Percentiles rank a stretch among this genome's conserved stretches.
Evolutionary conservation across 2,113 vertebrate species (phyloP).

Genomic region (Sisor rabdophorus): DNA sequence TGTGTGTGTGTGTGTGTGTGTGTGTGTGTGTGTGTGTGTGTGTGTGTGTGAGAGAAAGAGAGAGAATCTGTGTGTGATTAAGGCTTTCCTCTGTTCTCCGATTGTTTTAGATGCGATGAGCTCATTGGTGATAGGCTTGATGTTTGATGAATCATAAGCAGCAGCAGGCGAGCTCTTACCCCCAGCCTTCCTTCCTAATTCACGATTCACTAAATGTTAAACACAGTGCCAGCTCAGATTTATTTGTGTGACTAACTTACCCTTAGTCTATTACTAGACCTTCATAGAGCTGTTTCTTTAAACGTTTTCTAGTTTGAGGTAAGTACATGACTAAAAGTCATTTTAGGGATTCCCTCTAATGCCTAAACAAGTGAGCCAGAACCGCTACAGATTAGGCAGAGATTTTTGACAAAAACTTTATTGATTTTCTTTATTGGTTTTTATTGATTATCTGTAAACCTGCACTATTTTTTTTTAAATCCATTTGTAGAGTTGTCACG

Average conservation of each 20-base stretch:
- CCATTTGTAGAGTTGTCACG: too few species aligned
- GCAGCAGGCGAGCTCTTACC: slow-evolving; percentile 1
- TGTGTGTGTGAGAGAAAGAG: neutral
- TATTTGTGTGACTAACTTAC: neutral
- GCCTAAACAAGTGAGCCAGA: too few species aligned
- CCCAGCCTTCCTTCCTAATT: slow-evolving; percentile 1
- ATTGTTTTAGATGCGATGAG: slow-evolving; percentile 67
- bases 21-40: neutral
- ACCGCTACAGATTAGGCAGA: neutral
- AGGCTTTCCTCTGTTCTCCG: slow-evolving; percentile 64
- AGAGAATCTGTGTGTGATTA: too few species aligned
- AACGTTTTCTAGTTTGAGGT: neutral
- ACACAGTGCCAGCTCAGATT: neutral
- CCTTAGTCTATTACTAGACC: neutral
- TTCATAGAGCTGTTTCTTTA: neutral
- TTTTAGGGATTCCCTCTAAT: neutral
- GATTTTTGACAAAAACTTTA: neutral
- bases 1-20: neutral
- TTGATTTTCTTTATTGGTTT: too few species aligned
- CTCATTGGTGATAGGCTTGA: slow-evolving; percentile 56
- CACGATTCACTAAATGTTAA: neutral
- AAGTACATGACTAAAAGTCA: neutral
- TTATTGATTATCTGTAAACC: neutral
- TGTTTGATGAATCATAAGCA: slow-evolving; percentile 4
- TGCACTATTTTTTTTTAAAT: neutral